Evolutionary conservation across 2,888 invertebrate genomes (phyloP), one percentile per base, ranked within the genome.

Genomic region (Loripinus fragilis): DNA sequence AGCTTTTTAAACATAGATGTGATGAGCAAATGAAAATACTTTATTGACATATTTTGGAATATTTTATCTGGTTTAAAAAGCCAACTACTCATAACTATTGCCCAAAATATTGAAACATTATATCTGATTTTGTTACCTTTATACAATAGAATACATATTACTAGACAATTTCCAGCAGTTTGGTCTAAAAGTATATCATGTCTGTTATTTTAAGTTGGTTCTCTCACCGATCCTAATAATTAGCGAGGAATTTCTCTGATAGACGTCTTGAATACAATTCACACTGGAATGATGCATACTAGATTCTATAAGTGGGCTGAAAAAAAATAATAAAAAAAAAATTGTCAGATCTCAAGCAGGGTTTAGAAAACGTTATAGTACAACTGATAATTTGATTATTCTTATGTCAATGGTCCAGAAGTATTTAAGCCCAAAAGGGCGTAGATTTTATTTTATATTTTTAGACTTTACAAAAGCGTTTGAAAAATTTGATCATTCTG

Each of bases 391-490:
- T 60, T 30, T 60, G 1, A 12, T 60, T 60, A 33, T 60, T 2
- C 5, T 33, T 1, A 60, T 60, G 60, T 60, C 60, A 17, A 10
- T 60, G 33, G 30, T 30, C 33, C 60, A 60, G 33, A 60, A 33
- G n/a, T 33, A 60, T 60, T 10, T 60, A 1, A 60, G 60, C 33
- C 30, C n/a, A n/a, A n/a, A n/a, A n/a, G n/a, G n/a, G n/a, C n/a
- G n/a, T n/a, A 60, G 60, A 8, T 60, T 33, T 60, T 60, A 60
- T 60, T 60, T 30, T 60, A 5, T 60, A 5, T 60, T 33, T 60
- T 33, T n/a, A n/a, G 60, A 60, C 33, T 60, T 60, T 60, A 2
- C 60, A 3, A 60, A 60, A 60, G 60, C 60, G 5, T 60, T 60
- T 33, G 20, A 60, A 17, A 33, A 20, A 23, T 30, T 60, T 30